Evolutionary conservation across 2,888 invertebrate genomes (phyloP), one percentile per base, ranked within the genome.

Genomic region (Aplocera efformata): DNA sequence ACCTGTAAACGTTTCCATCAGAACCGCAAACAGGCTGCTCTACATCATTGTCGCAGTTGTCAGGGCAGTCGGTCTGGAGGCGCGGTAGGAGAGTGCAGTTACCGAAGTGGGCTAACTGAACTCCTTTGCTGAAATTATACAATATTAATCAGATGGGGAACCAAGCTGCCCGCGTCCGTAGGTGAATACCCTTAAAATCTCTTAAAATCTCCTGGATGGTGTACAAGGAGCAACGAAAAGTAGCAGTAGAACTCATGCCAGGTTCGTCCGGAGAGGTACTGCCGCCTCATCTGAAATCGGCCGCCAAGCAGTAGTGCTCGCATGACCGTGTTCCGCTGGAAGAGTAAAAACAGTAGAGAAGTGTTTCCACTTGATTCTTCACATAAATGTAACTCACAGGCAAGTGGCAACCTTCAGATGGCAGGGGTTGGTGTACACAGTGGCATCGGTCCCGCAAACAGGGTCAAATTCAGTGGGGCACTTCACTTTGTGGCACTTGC

Each of bases 361-460:
- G n/a, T n/a, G n/a, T n/a, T n/a, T n/a, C n/a, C n/a, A n/a, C n/a
- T n/a, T n/a, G n/a, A n/a, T n/a, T n/a, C n/a, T n/a, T n/a, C n/a
- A n/a, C n/a, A n/a, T n/a, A 5, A 17, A 17, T 5, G 5, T 5
- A 17, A 90, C 95, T 91, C 84, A 96, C 92, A 96, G 85, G 76
- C 98, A 96, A 30, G 94, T 93, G 10, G 96, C 96, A 43, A 94
- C 91, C 63, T 94, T 94, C 55, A 97, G 79, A 48, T 93, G 93
- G 71, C 96, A 97, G 59, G 94, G 92, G 71, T 94, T 96, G 48
- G 90, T 90, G 83, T 97, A 97, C 0, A 95, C 95, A 50, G 91
- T 92, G 8, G 96, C 96, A 63, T 97, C 96, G 5, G 96, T 96
- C 1, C 96, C 97, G 63, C 97, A 97, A n/a, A 96, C 93, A 1